A percentile compares a stretch with the other conserved stretches of the same genome.
phyloP scores from a whole-genome alignment of 2,113 vertebrate genomes.

The Pica pica region DNA sequence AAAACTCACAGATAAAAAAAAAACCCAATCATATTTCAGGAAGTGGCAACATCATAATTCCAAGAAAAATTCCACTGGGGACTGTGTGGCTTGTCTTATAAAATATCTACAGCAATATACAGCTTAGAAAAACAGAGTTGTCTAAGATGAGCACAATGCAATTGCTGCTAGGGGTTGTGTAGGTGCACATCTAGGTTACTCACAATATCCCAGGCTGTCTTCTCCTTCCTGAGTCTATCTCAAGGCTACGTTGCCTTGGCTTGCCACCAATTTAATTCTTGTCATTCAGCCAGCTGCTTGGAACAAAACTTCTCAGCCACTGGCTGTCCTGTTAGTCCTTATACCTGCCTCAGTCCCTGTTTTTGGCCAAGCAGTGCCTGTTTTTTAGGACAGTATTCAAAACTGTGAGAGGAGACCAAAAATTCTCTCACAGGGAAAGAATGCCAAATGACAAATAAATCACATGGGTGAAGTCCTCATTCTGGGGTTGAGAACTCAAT shows the following conservation, averaged over 20 bases:
- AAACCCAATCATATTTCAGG: not conserved
- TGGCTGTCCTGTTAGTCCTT: not conserved
- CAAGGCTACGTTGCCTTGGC: not conserved
- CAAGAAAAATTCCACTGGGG: not conserved
- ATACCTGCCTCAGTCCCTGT: not conserved
- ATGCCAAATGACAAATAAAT: not conserved
- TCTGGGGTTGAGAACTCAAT: not conserved
- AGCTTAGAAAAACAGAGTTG: not conserved
- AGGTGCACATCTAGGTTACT: not conserved
- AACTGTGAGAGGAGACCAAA: not conserved
- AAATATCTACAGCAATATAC: not conserved
- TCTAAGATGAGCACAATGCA: not conserved
- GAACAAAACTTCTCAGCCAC: not conserved
- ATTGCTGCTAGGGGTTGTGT: not conserved
- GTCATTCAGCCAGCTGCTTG: not conserved
- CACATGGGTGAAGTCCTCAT: not conserved
- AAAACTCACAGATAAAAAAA: not conserved
- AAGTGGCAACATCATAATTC: not conserved
- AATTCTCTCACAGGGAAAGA: not conserved
- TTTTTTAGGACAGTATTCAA: not conserved
- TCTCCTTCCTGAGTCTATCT: not conserved
- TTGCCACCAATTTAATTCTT: not conserved
- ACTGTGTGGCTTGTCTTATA: not conserved
- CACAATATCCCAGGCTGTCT: not conserved
- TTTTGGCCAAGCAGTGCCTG: not conserved